Conservation (phyloP, 2,797 vertebrate genomes). For the Pseudomugil tenellus region DNA sequence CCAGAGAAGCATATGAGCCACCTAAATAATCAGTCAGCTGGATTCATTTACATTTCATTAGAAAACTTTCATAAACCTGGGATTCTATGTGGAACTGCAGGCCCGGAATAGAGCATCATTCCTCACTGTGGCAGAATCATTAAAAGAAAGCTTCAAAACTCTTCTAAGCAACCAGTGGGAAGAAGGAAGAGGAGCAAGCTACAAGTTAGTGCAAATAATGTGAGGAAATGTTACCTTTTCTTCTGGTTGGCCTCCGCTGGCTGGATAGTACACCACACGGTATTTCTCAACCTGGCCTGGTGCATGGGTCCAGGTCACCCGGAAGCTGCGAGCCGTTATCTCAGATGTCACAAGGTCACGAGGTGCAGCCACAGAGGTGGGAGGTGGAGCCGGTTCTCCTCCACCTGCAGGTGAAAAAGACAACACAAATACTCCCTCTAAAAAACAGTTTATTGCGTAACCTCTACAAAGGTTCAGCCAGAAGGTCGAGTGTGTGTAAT, state of each 20-base stretch:
- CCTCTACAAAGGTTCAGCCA: neutral
- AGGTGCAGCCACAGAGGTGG: slow-evolving; percentile 78
- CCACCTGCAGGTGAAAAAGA: slow-evolving; percentile 15
- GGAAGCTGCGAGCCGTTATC: slow-evolving; percentile 92
- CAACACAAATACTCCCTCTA: neutral
- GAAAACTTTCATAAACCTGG: neutral
- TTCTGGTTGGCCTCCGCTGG: slow-evolving; percentile 90
- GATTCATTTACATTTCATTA: neutral
- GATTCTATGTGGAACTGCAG: neutral
- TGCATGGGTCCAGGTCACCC: slow-evolving; percentile 89
- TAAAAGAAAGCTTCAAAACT: neutral
- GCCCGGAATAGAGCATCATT: neutral
- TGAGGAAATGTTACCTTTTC: slow-evolving; percentile 80
- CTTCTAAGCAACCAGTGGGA: neutral
- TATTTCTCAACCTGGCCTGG: slow-evolving; percentile 93
- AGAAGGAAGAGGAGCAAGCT: neutral
- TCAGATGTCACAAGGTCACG: slow-evolving; percentile 89
- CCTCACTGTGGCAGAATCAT: neutral
- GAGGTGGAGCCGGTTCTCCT: slow-evolving; percentile 31
- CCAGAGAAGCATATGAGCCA: neutral
- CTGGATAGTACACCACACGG: slow-evolving; percentile 93
- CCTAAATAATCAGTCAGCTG: neutral
- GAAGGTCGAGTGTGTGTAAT: neutral
- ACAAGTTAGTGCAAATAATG: neutral
- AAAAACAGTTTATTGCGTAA: neutral